Percentiles rank a stretch among this genome's conserved stretches.
phyloP scores from a whole-genome alignment of 2,888 invertebrate species.

The Lapara coniferarum region DNA sequence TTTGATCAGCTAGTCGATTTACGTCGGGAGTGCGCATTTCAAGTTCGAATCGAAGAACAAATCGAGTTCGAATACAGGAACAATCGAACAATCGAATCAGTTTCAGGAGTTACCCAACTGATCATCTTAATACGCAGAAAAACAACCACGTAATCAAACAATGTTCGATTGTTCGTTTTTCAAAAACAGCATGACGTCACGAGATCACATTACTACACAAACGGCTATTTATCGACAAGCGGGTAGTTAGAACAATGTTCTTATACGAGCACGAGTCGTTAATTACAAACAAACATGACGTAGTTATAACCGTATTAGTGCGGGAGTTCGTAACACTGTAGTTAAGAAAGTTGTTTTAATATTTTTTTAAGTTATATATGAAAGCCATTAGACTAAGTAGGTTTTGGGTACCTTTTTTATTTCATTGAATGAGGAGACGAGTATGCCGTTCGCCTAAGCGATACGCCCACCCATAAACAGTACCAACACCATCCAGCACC shows the following conservation, averaged over 20 bases:
- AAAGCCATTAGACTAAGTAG: no score
- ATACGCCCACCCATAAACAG: no score
- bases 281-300: constrained; percentile 76
- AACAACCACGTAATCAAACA: constrained; percentile 28
- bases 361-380: not conserved
- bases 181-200: constrained; percentile 38
- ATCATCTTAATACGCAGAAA: not conserved
- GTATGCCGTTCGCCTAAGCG: no score
- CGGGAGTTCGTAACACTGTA: constrained; percentile 37
- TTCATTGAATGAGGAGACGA: no score
- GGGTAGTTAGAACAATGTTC: constrained; percentile 69
- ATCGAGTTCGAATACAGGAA: no score
- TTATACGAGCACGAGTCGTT: constrained; percentile 71
- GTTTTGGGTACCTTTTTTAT: no score
- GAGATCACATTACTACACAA: constrained; percentile 31
- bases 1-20: no score
- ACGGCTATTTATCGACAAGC: constrained; percentile 29
- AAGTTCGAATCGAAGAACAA: no score
- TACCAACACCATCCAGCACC: no score
- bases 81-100: no score
- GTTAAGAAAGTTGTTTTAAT: constrained; percentile 8
- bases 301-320: constrained; percentile 49
- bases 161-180: constrained; percentile 38
- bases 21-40: no score
- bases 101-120: no score